Percentiles rank a stretch among this genome's conserved stretches.
These are phyloP conservation scores for Chloroclysta siterata DNA, from an alignment of 2,888 invertebrate genomes.

Conservation along the genomic window DNA sequence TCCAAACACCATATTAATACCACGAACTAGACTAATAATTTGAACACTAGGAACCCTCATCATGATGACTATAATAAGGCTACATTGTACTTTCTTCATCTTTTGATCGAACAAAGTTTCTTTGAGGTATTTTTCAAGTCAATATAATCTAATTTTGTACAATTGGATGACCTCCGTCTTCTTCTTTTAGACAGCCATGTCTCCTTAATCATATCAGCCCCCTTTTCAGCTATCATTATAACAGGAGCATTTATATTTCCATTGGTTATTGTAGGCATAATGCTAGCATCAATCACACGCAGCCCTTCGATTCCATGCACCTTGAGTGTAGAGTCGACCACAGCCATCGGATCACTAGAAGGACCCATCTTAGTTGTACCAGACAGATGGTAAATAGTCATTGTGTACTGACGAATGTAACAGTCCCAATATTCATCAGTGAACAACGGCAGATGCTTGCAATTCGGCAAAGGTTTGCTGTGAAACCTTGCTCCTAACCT, in stretches of 20 bases:
- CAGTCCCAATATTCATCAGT: slow-evolving; percentile 96
- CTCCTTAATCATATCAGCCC: slow-evolving; percentile 91
- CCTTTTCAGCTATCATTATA: slow-evolving; percentile 95
- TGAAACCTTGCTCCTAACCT: slow-evolving; percentile 92
- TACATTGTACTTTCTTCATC: slow-evolving; percentile 53
- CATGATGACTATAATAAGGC: slow-evolving; percentile 25
- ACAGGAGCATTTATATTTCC: slow-evolving; percentile 95
- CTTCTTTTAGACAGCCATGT: slow-evolving; percentile 84
- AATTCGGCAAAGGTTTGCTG: slow-evolving; percentile 90
- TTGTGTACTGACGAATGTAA: slow-evolving; percentile 91
- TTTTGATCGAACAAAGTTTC: slow-evolving; percentile 57
- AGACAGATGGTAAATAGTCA: slow-evolving; percentile 94
- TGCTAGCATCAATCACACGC: slow-evolving; percentile 93
- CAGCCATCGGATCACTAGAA: slow-evolving; percentile 89
- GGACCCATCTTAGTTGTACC: slow-evolving; percentile 95
- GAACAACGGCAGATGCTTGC: slow-evolving; percentile 90
- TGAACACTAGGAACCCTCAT: slow-evolving; percentile 33
- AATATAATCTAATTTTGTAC: slow-evolving; percentile 53
- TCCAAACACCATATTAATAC: slow-evolving; percentile 21
- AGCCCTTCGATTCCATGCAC: slow-evolving; percentile 92
- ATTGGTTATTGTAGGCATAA: slow-evolving; percentile 94
- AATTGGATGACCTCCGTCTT: slow-evolving; percentile 58
- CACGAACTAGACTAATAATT: slow-evolving; percentile 16
- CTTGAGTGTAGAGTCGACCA: slow-evolving; percentile 90
- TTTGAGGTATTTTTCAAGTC: slow-evolving; percentile 47